phyloP scores from a whole-genome alignment of 1,140 invertebrate genomes.

The Dendroctonus valens region DNA sequence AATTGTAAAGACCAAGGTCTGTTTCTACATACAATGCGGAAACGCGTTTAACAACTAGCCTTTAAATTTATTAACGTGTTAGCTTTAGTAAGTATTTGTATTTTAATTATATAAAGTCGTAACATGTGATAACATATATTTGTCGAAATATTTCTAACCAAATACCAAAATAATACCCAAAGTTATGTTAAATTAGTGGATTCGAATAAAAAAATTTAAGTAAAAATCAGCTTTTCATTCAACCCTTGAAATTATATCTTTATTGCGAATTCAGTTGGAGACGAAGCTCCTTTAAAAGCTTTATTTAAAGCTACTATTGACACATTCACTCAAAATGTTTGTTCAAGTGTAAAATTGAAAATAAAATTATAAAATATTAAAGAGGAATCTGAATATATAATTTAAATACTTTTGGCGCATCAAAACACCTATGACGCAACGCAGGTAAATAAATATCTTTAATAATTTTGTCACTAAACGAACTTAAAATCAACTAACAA shows the following conservation, averaged over 20 bases:
- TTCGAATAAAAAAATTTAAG: not conserved
- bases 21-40: not conserved
- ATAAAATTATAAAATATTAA: no score
- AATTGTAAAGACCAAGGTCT: constrained; percentile 22
- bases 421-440: no score
- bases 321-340: no score
- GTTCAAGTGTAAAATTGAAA: no score
- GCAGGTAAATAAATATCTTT: not conserved
- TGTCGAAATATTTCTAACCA: constrained; percentile 5
- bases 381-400: no score
- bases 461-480: not conserved
- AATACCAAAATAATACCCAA: constrained; percentile 15
- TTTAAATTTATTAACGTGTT: not conserved
- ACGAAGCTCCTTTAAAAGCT: no score
- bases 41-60: not conserved
- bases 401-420: no score
- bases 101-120: not conserved
- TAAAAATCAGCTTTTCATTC: not conserved
- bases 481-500: not conserved
- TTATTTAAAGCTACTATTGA: no score
- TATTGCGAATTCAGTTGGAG: no score
- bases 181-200: constrained; percentile 1
- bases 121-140: constrained; percentile 10
- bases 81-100: not conserved
- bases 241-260: no score